These are phyloP conservation scores for Epizoanthus stellaris DNA, from an alignment of 92 coral and sea anemone species.

Conservation along the genomic window DNA sequence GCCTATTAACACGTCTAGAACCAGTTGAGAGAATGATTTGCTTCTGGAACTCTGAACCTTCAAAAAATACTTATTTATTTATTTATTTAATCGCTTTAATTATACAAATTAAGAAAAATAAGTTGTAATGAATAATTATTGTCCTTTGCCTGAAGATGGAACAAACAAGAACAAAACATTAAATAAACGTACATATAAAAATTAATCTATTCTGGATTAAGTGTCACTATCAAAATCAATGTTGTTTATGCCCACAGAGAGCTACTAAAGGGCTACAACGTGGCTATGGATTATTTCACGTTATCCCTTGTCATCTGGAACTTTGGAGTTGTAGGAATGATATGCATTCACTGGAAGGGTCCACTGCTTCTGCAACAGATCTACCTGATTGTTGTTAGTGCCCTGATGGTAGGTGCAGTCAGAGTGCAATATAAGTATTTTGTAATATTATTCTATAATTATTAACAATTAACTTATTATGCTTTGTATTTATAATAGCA, in stretches of 20 bases:
- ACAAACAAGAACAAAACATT: not conserved
- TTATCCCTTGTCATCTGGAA: constrained; percentile 92
- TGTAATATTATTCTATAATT: too few species aligned
- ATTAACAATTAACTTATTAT: too few species aligned
- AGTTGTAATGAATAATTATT: not conserved
- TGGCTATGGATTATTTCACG: constrained; percentile 97
- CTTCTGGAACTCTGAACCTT: too few species aligned
- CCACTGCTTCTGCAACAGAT: constrained; percentile 93
- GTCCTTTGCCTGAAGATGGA: not conserved
- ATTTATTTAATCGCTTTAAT: too few species aligned
- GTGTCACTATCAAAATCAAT: too few species aligned
- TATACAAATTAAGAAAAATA: too few species aligned
- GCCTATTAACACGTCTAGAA: too few species aligned
- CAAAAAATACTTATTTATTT: too few species aligned
- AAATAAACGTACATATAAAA: not conserved
- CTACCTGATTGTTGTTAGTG: constrained; percentile 98
- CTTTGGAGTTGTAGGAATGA: constrained; percentile 99
- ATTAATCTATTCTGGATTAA: too few species aligned
- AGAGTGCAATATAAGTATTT: not conserved
- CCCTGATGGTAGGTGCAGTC: constrained; percentile 84
- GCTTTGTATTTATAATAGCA: too few species aligned
- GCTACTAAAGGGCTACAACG: constrained; percentile 90
- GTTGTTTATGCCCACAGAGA: constrained; percentile 65
- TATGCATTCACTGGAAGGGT: constrained; percentile 99
- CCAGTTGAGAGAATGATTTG: too few species aligned